Evolutionary conservation across 2,888 invertebrate genomes (phyloP).

Genomic region (Apodemia mormo): DNA sequence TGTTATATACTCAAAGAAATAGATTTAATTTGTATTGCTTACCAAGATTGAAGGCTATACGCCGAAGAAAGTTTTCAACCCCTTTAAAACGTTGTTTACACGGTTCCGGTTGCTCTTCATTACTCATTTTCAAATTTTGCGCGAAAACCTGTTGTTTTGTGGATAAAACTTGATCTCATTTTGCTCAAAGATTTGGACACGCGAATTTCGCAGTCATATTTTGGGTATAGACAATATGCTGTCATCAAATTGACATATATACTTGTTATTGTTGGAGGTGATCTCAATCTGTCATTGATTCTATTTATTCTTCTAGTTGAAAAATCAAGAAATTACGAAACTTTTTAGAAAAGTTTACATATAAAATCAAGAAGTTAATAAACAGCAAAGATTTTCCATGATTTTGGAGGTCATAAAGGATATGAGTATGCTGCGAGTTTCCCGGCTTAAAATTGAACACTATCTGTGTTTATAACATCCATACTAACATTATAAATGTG

Average conservation of each 20-base stretch:
- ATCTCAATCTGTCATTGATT: neutral
- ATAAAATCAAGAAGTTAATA: too few species aligned
- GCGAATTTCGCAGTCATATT: conserved; percentile 1
- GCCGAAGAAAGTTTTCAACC: conserved; percentile 63
- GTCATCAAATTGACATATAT: neutral
- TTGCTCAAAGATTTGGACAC: neutral
- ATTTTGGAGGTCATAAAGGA: too few species aligned
- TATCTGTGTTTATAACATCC: too few species aligned
- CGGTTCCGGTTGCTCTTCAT: conserved; percentile 35
- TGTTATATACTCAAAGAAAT: too few species aligned
- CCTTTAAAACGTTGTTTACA: conserved; percentile 57
- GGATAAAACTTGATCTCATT: neutral
- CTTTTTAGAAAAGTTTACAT: too few species aligned
- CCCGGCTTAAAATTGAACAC: too few species aligned
- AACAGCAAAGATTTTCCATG: too few species aligned
- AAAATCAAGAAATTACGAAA: neutral
- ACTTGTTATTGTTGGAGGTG: neutral
- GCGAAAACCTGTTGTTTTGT: neutral
- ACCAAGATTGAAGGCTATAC: conserved; percentile 68
- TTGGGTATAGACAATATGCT: neutral
- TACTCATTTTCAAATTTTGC: conserved; percentile 43
- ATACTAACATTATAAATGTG: too few species aligned
- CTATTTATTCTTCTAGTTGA: neutral
- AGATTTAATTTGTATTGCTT: conserved; percentile 15
- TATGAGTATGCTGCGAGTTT: too few species aligned